A percentile compares a stretch with the other conserved stretches of the same genome.
phyloP scores from a whole-genome alignment of 1,140 invertebrate genomes.

The Pseudomyrmex cubaensis region DNA sequence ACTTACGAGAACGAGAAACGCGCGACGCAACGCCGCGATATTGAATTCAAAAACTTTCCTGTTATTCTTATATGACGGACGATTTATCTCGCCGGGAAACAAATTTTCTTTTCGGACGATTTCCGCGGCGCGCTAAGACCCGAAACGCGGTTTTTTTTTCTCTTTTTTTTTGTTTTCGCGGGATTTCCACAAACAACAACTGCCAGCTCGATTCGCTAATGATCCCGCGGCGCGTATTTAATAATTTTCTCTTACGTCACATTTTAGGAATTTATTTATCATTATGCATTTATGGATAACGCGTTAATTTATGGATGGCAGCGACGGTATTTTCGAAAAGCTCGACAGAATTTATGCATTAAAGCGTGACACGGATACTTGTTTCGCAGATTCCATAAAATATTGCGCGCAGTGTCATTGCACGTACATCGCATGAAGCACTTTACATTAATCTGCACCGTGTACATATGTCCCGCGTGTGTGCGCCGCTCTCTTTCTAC shows the following conservation, averaged over 20 bases:
- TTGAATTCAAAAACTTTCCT: constrained; percentile 61
- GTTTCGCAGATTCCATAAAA: constrained; percentile 54
- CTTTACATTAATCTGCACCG: constrained; percentile 47
- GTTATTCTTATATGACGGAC: constrained; percentile 51
- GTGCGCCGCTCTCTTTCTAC: no score
- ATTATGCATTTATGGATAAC: constrained; percentile 37
- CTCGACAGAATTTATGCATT: constrained; percentile 41
- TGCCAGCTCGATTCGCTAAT: background rate
- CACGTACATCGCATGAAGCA: constrained; percentile 43
- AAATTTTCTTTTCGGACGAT: constrained; percentile 34
- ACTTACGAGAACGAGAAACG: constrained; percentile 49
- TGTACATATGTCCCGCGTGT: constrained; percentile 15
- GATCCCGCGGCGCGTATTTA: background rate
- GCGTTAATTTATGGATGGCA: constrained; percentile 48
- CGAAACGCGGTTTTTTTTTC: background rate
- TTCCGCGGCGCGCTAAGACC: constrained; percentile 28
- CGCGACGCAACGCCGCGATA: constrained; percentile 53
- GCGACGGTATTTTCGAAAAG: background rate
- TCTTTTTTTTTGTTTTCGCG: background rate
- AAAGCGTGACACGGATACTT: constrained; percentile 40
- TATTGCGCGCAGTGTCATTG: constrained; percentile 38
- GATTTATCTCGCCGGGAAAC: constrained; percentile 46
- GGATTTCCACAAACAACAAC: background rate
- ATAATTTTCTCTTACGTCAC: background rate
- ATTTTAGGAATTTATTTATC: constrained; percentile 37